A percentile compares a stretch with the other conserved stretches of the same genome.
Conservation (phyloP, 2,113 vertebrate genomes). For the Podarcis cretensis region DNA sequence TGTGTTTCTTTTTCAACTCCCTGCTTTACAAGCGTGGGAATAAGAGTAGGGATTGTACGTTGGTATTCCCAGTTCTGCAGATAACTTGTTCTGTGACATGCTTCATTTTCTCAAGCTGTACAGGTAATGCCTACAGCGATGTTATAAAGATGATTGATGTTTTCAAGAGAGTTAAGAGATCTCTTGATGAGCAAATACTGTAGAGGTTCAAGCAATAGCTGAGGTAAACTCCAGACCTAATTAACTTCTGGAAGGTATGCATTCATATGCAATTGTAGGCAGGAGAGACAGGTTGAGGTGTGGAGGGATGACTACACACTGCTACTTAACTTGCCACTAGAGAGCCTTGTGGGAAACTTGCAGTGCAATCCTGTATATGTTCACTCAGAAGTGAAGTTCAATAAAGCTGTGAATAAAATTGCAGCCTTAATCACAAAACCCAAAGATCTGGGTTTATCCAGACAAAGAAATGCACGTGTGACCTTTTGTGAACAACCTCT, state of each 20-base stretch:
- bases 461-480: slow-evolving; percentile 16
- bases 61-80: slow-evolving; percentile 22
- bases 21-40: slow-evolving; percentile 46
- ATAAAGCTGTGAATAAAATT: background rate
- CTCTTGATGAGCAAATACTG: background rate
- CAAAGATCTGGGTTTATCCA: background rate
- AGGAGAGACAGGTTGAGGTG: slow-evolving; percentile 19
- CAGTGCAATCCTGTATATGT: background rate
- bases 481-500: background rate
- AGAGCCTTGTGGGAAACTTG: background rate
- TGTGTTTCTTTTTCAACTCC: background rate
- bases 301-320: slow-evolving; percentile 11
- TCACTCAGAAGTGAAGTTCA: background rate
- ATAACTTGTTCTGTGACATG: background rate
- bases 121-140: slow-evolving; percentile 25
- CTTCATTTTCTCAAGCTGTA: background rate
- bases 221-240: slow-evolving; percentile 17
- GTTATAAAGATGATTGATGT: background rate
- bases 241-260: slow-evolving; percentile 26
- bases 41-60: slow-evolving; percentile 42
- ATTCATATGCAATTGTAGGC: slow-evolving; percentile 4
- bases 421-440: background rate
- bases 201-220: background rate
- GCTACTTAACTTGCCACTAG: background rate
- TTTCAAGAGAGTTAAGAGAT: slow-evolving; percentile 13